Percentiles rank a stretch among this genome's conserved stretches.
These are phyloP conservation scores for Heliconius hewitsoni DNA, from an alignment of 1,140 invertebrate genomes.

Conservation along the genomic window DNA sequence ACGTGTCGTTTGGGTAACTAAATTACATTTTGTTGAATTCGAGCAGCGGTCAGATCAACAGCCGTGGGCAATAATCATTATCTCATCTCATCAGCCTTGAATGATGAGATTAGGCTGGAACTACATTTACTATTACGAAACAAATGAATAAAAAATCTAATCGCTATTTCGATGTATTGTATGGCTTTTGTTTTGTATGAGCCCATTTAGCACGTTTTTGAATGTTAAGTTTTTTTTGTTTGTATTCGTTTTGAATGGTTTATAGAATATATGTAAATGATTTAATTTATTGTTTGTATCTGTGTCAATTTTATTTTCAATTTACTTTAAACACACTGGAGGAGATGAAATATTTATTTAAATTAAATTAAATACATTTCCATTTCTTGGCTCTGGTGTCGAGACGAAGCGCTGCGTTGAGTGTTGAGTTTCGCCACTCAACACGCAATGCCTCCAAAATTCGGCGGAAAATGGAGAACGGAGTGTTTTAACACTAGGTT, in stretches of 20 bases:
- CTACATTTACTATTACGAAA: constrained; percentile 1
- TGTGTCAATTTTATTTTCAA: no score
- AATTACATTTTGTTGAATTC: constrained; percentile 52
- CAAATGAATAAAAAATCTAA: constrained; percentile 8
- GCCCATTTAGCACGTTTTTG: not conserved
- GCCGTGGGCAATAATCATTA: constrained; percentile 77
- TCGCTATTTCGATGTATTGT: not conserved
- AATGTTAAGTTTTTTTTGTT: not conserved
- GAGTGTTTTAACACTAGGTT: no score
- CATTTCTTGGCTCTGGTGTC: no score
- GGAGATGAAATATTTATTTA: no score
- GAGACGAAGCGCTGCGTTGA: no score
- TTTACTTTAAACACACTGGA: no score
- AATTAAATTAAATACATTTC: no score
- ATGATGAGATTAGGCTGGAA: constrained; percentile 43
- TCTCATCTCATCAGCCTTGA: constrained; percentile 69
- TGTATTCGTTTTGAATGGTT: not conserved
- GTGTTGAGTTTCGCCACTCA: no score
- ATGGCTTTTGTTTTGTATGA: not conserved
- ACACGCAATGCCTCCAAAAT: no score
- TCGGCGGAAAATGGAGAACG: no score
- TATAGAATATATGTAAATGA: no score
- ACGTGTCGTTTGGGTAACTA: constrained; percentile 36
- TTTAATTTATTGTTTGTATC: no score
- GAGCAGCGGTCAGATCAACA: constrained; percentile 51